phyloP scores from a whole-genome alignment of 2,113 vertebrate species.

The Calidris pygmaea region DNA sequence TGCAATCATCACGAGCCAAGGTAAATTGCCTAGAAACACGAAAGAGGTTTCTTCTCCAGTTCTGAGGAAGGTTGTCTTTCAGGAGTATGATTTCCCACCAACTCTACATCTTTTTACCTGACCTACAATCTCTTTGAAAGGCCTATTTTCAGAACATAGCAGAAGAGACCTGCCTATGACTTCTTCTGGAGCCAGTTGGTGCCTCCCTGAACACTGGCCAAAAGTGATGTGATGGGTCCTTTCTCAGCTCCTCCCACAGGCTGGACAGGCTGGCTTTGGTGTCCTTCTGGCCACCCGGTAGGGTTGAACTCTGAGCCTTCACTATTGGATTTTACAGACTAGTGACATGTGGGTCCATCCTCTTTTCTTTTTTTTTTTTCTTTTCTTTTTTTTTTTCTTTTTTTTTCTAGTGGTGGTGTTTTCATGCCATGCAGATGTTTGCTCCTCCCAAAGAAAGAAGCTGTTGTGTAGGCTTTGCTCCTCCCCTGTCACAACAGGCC shows the following conservation, averaged over 20 bases:
- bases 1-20: background rate
- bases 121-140: background rate
- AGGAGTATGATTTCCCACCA: background rate
- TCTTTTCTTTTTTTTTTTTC: background rate
- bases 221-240: background rate
- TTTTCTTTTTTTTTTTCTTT: too few relatives aligned
- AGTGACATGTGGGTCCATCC: background rate
- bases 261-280: background rate
- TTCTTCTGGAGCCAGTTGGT: background rate
- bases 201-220: background rate
- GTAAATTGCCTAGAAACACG: background rate
- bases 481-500: background rate
- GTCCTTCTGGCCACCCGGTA: background rate
- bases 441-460: background rate
- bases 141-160: background rate
- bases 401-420: background rate
- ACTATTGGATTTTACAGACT: background rate
- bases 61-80: background rate
- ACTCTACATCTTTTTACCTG: background rate
- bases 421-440: background rate
- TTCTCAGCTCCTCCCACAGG: constrained; percentile 10
- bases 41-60: constrained; percentile 15
- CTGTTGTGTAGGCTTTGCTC: background rate
- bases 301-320: background rate
- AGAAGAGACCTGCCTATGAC: background rate